These are phyloP conservation scores for Agonum fuliginosum DNA, from an alignment of 2,888 invertebrate species.

Conservation along the genomic window DNA sequence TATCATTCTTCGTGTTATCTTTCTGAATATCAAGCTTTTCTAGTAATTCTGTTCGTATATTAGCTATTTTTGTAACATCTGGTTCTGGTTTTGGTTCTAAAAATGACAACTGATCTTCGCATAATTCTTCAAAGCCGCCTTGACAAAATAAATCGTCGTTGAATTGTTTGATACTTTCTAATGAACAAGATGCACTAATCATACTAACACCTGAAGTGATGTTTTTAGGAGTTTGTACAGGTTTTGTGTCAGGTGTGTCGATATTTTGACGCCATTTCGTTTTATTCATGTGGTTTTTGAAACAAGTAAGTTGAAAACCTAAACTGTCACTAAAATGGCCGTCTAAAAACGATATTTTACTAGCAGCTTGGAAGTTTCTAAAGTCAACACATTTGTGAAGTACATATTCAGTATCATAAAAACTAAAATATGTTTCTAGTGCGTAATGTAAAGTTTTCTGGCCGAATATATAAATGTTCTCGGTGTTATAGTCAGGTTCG, in stretches of 20 bases:
- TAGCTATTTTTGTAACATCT: slow-evolving; percentile 38
- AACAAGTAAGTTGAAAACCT: slow-evolving; percentile 70
- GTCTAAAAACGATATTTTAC: slow-evolving; percentile 70
- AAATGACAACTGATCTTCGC: slow-evolving; percentile 26
- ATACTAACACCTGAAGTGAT: slow-evolving; percentile 40
- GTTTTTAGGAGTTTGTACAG: slow-evolving; percentile 6
- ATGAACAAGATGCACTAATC: slow-evolving; percentile 66
- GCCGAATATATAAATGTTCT: slow-evolving; percentile 62
- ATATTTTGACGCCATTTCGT: slow-evolving; percentile 36
- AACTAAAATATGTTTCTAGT: slow-evolving; percentile 70
- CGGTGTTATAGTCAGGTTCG: slow-evolving; percentile 1
- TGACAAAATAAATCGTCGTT: slow-evolving; percentile 71
- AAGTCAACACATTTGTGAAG: slow-evolving; percentile 69
- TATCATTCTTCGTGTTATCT: not conserved
- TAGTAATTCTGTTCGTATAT: slow-evolving; percentile 45
- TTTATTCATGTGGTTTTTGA: slow-evolving; percentile 69
- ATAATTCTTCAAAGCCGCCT: slow-evolving; percentile 69
- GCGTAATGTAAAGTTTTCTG: slow-evolving; percentile 71
- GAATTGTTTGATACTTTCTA: slow-evolving; percentile 72
- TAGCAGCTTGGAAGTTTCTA: slow-evolving; percentile 71
- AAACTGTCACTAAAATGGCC: slow-evolving; percentile 72
- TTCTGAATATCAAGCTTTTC: slow-evolving; percentile 48
- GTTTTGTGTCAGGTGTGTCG: not conserved
- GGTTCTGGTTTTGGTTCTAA: not conserved
- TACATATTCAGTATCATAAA: slow-evolving; percentile 70